A percentile compares a stretch with the other conserved stretches of the same genome.
Evolutionary conservation across 2,797 vertebrate genomes (phyloP).

Genomic region (Sebastes aleutianus): DNA sequence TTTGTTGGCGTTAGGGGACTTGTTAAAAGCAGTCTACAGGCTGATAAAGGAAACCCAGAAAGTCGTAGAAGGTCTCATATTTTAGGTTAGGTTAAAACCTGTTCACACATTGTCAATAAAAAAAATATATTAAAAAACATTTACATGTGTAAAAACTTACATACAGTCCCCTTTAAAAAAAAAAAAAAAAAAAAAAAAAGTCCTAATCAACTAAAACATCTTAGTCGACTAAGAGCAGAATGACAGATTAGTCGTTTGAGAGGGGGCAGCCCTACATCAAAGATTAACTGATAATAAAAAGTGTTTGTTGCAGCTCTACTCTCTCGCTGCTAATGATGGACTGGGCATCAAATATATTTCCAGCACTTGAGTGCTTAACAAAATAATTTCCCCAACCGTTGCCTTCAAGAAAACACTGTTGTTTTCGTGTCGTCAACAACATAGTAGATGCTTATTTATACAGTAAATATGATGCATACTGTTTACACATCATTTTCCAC

Average conservation of each 20-base stretch:
- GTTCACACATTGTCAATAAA: too few relatives aligned
- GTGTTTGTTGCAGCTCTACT: neutral
- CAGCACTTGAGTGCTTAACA: conserved; percentile 11
- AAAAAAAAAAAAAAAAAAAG: neutral
- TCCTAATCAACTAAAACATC: neutral
- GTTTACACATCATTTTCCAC: conserved; percentile 41
- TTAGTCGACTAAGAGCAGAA: too few relatives aligned
- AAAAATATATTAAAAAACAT: too few relatives aligned
- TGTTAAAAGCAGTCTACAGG: too few relatives aligned
- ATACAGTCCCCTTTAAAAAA: neutral
- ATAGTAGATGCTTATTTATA: conserved; percentile 21
- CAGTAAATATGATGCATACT: conserved; percentile 8
- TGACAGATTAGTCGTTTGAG: too few relatives aligned
- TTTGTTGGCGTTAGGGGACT: too few relatives aligned
- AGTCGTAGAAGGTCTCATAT: too few relatives aligned
- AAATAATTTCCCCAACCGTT: neutral
- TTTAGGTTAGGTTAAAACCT: too few relatives aligned
- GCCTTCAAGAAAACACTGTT: conserved; percentile 27
- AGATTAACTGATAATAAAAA: neutral
- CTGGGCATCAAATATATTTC: conserved; percentile 7
- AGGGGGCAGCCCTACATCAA: neutral
- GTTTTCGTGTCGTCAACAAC: conserved; percentile 28
- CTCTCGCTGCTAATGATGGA: neutral
- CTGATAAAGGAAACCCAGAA: too few relatives aligned
- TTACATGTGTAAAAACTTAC: too few relatives aligned